Base-by-base conservation (phyloP, 2,113 vertebrate species). In the Mus spicilegus region DNA sequence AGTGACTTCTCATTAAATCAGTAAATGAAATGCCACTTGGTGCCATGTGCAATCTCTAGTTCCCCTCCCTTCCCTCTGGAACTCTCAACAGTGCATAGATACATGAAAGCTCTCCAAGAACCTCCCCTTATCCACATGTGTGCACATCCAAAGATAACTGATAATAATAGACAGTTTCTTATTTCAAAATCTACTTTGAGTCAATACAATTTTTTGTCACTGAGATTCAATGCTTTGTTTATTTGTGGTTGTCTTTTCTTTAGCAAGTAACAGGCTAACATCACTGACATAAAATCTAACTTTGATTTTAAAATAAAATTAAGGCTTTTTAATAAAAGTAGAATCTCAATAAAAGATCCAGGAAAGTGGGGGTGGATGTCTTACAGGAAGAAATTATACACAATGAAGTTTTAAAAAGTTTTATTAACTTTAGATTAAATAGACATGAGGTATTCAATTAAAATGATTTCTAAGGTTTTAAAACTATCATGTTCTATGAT, bases 401-500 rank as follows among this genome's bases (percentile, higher is more conserved):
- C 65, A 96, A 94, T 88, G 91, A 96, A 95, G 81, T 91, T 90
- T 78, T 49, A 96, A 91, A 95, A 97, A 95, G 80, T 96, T 97
- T 97, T 97, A 97, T 96, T 97, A 97, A 97, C 93, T 97, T 98
- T 95, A 97, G 96, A 97, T 98, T 96, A 97, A 96, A 95, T 9
- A 93, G 96, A 95, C 96, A 96, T 97, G 94, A 96, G 46, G 73
- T 95, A 96, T 95, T 97, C 94, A 98, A 98, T 97, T 97, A 97
- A 97, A 97, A 97, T 98, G 97, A 98, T 98, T 97, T 98, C 97
- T 97, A 91, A 95, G 98, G 96, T 97, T 97, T 97, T 97, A 97
- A 97, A 97, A 96, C 96, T 58, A 96, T 97, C 97, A 94, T 89
- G 82, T 90, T 95, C 95, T 90, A 22, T 97, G 96, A 97, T 98